phyloP scores from a whole-genome alignment of 2,113 vertebrate species.

The Cyphomyrus plagiostoma region DNA sequence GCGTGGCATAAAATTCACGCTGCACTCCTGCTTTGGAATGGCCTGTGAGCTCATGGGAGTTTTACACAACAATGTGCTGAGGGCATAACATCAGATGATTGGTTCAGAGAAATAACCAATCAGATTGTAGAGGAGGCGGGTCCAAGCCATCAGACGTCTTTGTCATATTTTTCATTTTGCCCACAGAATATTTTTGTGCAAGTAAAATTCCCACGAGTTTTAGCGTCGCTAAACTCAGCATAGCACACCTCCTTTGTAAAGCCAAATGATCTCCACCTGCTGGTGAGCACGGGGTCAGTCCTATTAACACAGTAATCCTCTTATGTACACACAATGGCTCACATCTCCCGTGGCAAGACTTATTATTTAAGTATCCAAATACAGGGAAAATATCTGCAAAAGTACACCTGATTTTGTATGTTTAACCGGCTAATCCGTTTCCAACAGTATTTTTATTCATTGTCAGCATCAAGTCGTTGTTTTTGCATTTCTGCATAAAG shows the following conservation, averaged over 20 bases:
- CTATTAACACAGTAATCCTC: background rate
- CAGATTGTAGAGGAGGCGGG: no score
- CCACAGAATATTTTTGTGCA: no score
- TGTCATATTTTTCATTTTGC: no score
- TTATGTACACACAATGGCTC: background rate
- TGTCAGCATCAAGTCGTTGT: background rate
- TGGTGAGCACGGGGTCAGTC: background rate
- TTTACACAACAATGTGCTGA: no score
- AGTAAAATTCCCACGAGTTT: no score
- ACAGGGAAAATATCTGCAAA: background rate
- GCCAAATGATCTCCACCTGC: background rate
- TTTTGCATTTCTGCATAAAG: background rate
- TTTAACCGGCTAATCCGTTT: background rate
- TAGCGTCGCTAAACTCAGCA: background rate
- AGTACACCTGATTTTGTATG: background rate
- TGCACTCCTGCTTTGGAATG: background rate
- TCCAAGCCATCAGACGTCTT: no score
- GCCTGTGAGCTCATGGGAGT: background rate
- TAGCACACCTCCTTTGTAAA: background rate
- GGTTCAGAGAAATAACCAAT: no score
- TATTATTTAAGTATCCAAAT: constrained; percentile 7
- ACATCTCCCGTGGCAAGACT: background rate
- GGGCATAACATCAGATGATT: no score
- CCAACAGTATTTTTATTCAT: background rate
- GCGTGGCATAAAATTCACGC: background rate